Evolutionary conservation across 2,888 invertebrate genomes (phyloP).

Genomic region (Brachyopa scutellaris): DNA sequence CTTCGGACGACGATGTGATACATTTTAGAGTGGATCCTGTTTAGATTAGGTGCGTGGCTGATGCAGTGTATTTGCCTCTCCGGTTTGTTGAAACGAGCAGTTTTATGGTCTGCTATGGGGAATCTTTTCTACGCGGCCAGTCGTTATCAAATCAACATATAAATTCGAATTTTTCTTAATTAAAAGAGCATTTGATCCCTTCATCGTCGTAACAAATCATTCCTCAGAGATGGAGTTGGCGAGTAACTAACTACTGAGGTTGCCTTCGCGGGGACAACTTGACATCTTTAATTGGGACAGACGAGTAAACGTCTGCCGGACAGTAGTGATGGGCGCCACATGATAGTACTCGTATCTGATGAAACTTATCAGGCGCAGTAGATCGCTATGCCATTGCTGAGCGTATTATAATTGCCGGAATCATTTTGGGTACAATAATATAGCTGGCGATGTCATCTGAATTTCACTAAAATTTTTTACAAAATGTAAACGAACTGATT

Average conservation of each 20-base stretch:
- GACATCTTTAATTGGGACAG: conserved; percentile 56
- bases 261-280: conserved; percentile 46
- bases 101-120: conserved; percentile 26
- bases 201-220: conserved; percentile 59
- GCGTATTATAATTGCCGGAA: conserved; percentile 37
- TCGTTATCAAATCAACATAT: conserved; percentile 64
- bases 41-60: conserved; percentile 33
- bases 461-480: not conserved
- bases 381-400: conserved; percentile 34
- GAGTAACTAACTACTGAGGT: conserved; percentile 41
- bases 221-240: no score
- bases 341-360: conserved; percentile 55
- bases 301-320: conserved; percentile 41
- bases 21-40: conserved; percentile 56
- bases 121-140: not conserved
- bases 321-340: conserved; percentile 69
- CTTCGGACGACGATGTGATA: conserved; percentile 45
- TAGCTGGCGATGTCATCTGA: conserved; percentile 8
- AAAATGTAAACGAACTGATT: not conserved
- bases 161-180: conserved; percentile 59
- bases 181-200: conserved; percentile 65
- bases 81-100: conserved; percentile 23
- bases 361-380: conserved; percentile 37
- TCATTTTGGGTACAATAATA: conserved; percentile 7
- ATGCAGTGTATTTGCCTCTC: not conserved